These are phyloP conservation scores for Sus cebifrons DNA, from an alignment of 2,797 vertebrate species.

Conservation along the genomic window DNA sequence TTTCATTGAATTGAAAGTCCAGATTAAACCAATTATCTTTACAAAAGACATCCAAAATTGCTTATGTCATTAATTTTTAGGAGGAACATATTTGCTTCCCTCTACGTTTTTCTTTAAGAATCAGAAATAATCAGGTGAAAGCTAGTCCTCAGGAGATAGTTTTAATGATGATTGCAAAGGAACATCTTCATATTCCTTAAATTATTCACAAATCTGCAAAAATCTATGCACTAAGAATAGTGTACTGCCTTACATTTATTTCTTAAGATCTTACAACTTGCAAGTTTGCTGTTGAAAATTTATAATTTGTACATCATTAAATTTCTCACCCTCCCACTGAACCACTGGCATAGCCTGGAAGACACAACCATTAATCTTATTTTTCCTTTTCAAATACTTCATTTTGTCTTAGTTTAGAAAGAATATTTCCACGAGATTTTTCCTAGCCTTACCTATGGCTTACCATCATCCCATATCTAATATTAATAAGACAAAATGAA, in stretches of 20 bases:
- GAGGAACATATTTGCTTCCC: background rate
- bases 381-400: background rate
- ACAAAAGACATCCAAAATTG: background rate
- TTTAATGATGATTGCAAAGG: background rate
- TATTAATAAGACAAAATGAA: background rate
- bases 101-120: too few species aligned
- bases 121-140: background rate
- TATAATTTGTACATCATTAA: background rate
- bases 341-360: background rate
- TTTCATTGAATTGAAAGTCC: background rate
- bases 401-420: background rate
- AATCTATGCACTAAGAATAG: background rate
- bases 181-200: background rate
- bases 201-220: background rate
- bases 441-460: background rate
- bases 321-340: background rate
- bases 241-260: background rate
- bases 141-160: background rate
- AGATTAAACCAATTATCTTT: background rate
- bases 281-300: background rate
- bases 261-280: background rate
- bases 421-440: background rate
- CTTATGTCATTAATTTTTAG: background rate
- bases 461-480: background rate
- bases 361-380: background rate